A percentile compares a stretch with the other conserved stretches of the same genome.
Evolutionary conservation across 2,888 invertebrate genomes (phyloP).

Genomic region (Hedya salicella): DNA sequence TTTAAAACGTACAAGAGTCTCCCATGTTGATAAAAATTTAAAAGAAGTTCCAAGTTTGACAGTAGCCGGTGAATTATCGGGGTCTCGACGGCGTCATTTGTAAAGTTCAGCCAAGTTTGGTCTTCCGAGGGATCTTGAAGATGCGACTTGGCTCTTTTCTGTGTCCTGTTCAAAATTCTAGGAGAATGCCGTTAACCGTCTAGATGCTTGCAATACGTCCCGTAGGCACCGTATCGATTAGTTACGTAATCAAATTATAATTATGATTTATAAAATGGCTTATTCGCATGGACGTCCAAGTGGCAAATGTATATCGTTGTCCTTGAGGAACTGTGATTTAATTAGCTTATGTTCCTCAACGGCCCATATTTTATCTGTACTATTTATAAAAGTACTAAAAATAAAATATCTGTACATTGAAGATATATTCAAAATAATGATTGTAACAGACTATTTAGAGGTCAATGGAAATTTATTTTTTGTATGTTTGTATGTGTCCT

Average conservation of each 20-base stretch:
- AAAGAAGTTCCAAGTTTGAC: slow-evolving; percentile 79
- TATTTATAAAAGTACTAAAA: too few relatives aligned
- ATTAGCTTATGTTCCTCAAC: too few relatives aligned
- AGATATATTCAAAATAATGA: too few relatives aligned
- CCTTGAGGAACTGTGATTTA: too few relatives aligned
- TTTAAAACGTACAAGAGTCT: slow-evolving; percentile 65
- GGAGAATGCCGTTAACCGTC: slow-evolving; percentile 15
- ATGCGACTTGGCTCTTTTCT: slow-evolving; percentile 45
- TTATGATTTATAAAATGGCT: too few relatives aligned
- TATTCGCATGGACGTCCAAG: too few relatives aligned
- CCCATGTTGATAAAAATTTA: slow-evolving; percentile 75
- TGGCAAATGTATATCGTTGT: too few relatives aligned
- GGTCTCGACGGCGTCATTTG: slow-evolving; percentile 81
- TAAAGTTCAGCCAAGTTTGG: slow-evolving; percentile 72
- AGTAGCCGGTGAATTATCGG: slow-evolving; percentile 81
- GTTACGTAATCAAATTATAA: not conserved
- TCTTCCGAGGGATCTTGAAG: slow-evolving; percentile 63
- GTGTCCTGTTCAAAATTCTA: slow-evolving; percentile 22
- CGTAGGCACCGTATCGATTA: not conserved
- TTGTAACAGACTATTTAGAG: too few relatives aligned
- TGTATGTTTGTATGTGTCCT: too few relatives aligned
- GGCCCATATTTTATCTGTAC: too few relatives aligned
- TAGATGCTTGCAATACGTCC: not conserved
- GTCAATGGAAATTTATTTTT: too few relatives aligned
- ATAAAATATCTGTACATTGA: too few relatives aligned